A percentile compares a stretch with the other conserved stretches of the same genome.
phyloP scores from a whole-genome alignment of 2,888 invertebrate species.

The Rotaria magnacalcarata region DNA sequence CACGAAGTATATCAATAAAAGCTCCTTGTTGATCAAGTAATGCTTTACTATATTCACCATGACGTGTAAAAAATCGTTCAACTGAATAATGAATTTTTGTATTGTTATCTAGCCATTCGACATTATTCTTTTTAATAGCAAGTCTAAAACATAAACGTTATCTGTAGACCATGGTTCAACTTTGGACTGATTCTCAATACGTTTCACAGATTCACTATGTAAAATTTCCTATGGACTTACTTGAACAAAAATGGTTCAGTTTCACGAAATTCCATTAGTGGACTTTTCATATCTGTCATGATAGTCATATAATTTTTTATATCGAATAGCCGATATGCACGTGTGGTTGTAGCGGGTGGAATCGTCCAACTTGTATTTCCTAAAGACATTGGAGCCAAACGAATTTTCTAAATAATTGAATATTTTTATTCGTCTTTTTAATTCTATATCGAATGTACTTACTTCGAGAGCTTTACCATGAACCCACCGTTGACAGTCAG shows the following conservation, averaged over 20 bases:
- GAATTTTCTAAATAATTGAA: background rate
- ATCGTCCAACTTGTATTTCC: background rate
- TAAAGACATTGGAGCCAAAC: background rate
- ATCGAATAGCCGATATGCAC: conserved; percentile 21
- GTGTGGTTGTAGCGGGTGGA: background rate
- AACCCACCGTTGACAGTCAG: background rate
- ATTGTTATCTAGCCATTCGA: background rate
- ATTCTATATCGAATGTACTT: background rate
- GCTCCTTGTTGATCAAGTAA: background rate
- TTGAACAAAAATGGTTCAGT: background rate
- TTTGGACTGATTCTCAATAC: too few species aligned
- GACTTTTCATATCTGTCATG: background rate
- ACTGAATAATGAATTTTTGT: background rate
- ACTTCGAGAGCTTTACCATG: background rate
- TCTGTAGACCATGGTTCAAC: too few species aligned
- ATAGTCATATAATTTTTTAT: conserved; percentile 34
- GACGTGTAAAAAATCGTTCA: background rate
- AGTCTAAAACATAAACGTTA: background rate
- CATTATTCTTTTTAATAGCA: background rate
- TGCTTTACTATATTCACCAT: background rate
- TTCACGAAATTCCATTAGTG: background rate
- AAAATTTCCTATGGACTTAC: background rate
- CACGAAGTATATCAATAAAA: conserved; percentile 24
- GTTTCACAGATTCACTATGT: too few species aligned
- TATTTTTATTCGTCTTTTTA: background rate